Evolutionary conservation across 2,888 invertebrate genomes (phyloP), one percentile per base, ranked within the genome.

Genomic region (Oxystoma pomonae): DNA sequence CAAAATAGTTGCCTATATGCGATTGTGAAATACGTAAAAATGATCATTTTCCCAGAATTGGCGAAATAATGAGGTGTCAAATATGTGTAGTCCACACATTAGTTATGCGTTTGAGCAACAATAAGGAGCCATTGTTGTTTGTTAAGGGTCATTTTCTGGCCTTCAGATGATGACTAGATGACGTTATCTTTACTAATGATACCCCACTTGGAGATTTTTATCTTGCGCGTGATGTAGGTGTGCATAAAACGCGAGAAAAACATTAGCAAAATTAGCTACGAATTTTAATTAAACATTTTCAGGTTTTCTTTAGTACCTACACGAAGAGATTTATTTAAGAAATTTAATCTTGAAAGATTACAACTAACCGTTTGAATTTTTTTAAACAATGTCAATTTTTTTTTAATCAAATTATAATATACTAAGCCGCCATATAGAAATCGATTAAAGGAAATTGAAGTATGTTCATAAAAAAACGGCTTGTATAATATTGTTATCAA

Each of bases 101-200:
- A 73, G 73, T 73, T 71, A 74, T 72, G 72, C 73, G 69, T 70
- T 67, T 67, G 68, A 69, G 70, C 70, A 69, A 71, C 72, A 72
- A 72, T 73, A 71, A 71, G 67, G 68, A 70, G 67, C 67, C 68
- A 73, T 71, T 72, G 69, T 70, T 72, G 70, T 69, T 52, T 60
- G 58, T 61, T 59, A 52, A 49, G 52, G 16, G 19, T n/a, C 17
- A 19, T 53, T 16, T 53, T 62, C 53, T 63, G 62, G 56, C 65
- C 62, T 62, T 65, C 63, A 59, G 52, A 58, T 55, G 59, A 35
- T 35, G 35, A 35, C 35, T 35, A 35, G 35, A 35, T 35, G 35
- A 35, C 35, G 35, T 35, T 35, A 35, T 35, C 35, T 35, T 35
- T 35, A 35, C 35, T 35, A 35, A 35, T 35, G 35, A 35, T 35